A percentile compares a stretch with the other conserved stretches of the same genome.
Evolutionary conservation across 2,113 vertebrate genomes (phyloP).

Genomic region (Aviceda subcristata): DNA sequence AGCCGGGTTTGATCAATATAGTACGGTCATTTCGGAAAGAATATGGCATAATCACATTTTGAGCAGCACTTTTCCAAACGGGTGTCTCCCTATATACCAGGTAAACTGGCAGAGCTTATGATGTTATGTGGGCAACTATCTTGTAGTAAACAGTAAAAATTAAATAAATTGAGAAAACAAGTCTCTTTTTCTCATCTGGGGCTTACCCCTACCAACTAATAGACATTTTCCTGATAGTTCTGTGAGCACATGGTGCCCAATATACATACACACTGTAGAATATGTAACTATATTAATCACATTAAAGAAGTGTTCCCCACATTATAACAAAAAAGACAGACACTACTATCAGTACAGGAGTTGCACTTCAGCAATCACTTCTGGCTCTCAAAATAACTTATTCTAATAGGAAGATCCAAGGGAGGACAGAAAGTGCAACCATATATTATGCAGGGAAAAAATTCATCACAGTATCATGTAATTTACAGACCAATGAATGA

Average conservation of each 20-base stretch:
- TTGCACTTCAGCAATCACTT: background rate
- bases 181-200: background rate
- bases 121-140: background rate
- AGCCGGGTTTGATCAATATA: background rate
- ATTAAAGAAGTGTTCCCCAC: background rate
- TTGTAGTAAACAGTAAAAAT: background rate
- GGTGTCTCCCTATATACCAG: background rate
- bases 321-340: background rate
- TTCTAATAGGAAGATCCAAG: background rate
- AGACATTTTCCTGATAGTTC: background rate
- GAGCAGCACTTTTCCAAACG: background rate
- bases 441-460: background rate
- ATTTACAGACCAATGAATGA: background rate
- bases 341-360: background rate
- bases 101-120: background rate
- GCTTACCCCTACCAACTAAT: background rate
- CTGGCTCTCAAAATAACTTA: background rate
- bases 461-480: background rate
- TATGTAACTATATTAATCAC: background rate
- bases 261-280: background rate
- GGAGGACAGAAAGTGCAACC: background rate
- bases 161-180: background rate
- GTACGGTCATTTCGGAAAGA: background rate
- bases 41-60: background rate
- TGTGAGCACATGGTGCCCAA: background rate